These are phyloP conservation scores for Mastomys coucha DNA, from an alignment of 2,113 vertebrate species.

Conservation along the genomic window DNA sequence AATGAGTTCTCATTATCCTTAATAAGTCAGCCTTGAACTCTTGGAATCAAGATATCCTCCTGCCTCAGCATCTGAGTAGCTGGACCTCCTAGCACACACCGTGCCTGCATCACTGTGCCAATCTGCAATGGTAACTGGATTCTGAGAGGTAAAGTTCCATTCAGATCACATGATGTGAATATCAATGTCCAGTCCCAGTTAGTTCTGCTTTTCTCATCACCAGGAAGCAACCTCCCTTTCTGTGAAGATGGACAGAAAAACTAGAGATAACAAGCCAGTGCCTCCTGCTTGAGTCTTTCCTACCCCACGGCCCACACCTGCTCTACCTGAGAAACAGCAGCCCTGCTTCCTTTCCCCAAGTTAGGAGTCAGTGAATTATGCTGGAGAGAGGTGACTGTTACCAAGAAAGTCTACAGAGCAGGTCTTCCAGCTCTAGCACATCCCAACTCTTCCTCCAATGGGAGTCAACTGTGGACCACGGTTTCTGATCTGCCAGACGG, in stretches of 20 bases:
- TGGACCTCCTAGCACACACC: neutral
- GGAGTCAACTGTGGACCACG: neutral
- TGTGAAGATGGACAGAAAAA: constrained; percentile 7
- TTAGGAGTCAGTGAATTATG: neutral
- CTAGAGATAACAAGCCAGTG: neutral
- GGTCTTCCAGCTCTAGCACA: neutral
- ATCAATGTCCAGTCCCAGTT: neutral
- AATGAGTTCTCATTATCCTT: neutral
- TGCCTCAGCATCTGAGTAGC: neutral
- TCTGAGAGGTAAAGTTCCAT: neutral
- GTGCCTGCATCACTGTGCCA: neutral
- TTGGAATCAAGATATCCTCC: neutral
- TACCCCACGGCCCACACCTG: neutral
- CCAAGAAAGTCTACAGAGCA: neutral
- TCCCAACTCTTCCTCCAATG: neutral
- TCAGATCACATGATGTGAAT: neutral
- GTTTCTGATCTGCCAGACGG: neutral
- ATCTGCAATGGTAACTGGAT: neutral
- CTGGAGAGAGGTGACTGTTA: neutral
- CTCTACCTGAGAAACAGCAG: neutral
- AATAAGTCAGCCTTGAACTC: neutral
- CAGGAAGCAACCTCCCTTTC: neutral
- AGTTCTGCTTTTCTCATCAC: neutral
- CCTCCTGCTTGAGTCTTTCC: neutral
- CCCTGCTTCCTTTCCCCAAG: neutral